A percentile compares a stretch with the other conserved stretches of the same genome.
These are phyloP conservation scores for Glareola pratincola DNA, from an alignment of 2,113 vertebrate genomes.

Conservation along the genomic window DNA sequence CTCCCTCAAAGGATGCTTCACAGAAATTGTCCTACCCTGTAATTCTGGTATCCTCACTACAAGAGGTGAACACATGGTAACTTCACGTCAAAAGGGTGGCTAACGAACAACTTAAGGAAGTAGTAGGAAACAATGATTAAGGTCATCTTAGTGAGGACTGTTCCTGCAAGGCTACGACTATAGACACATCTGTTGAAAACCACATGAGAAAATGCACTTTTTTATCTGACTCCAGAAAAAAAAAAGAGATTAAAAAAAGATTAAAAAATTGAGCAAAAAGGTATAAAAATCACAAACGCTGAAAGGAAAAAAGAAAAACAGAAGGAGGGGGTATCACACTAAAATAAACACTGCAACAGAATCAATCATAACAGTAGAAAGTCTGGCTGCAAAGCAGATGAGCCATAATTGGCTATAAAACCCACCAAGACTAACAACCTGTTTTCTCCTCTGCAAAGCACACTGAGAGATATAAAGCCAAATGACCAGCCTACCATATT, in stretches of 20 bases:
- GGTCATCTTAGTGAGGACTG: background rate
- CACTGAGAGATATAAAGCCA: background rate
- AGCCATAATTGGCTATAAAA: slow-evolving; percentile 19
- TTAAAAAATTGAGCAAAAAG: background rate
- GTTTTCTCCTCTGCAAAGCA: background rate
- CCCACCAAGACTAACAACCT: background rate
- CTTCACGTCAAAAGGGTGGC: background rate
- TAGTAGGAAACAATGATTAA: background rate
- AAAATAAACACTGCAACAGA: slow-evolving; percentile 9
- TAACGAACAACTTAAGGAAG: background rate
- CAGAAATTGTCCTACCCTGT: background rate
- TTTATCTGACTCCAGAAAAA: background rate
- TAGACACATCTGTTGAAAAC: background rate
- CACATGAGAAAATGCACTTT: background rate
- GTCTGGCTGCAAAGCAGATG: background rate
- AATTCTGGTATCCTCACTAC: background rate
- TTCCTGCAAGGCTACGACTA: background rate
- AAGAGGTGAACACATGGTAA: background rate
- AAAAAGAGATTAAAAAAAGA: background rate
- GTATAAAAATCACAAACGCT: background rate
- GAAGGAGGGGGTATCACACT: background rate
- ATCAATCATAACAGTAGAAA: background rate
- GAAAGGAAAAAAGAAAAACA: background rate
- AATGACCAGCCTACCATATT: background rate
- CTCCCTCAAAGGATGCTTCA: background rate